Base-by-base conservation (phyloP, 2,113 vertebrate species). In the Arvicanthis niloticus region DNA sequence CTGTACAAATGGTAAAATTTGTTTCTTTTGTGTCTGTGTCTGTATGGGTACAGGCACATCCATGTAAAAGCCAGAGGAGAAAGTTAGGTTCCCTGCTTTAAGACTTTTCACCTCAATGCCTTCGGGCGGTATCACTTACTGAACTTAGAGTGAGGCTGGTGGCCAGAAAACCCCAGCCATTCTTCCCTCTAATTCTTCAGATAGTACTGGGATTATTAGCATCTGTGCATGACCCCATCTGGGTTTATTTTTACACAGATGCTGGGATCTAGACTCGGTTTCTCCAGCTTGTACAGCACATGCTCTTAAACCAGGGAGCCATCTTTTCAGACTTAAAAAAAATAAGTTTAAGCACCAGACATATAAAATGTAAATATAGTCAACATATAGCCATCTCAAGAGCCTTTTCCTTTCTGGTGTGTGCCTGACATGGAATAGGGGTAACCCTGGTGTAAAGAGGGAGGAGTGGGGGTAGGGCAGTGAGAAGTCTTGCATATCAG, bases 1-100 rank as follows among this genome's bases (percentile, higher is more conserved):
- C 4, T 60, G 12, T 51, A 88, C 31, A 70, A 42, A 96, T 34
- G 22, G 10, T 26, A 53, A 31, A 65, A 11, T 31, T 31, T 45
- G 45, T 65, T 45, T 31, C 4, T 0, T 11, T 1, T 21, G 7
- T 65, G 58, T 45, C 4, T 6, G 1, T n/a, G 26, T 65, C 7
- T 62, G 24, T 62, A 7, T 82, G 42, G 26, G n/a, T 76, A 45
- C 4, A 29, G 10, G 2, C 5, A 3, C 42, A 45, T 31, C 31
- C 60, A 67, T 42, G 26, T 34, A 67, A 48, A 37, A 40, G 5
- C 42, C 62, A 68, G 19, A 48, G 62, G 17, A 11, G 8, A 9
- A 86, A 45, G 17, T 34, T 29, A 5, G 31, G 60, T 24, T 19
- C 10, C 22, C 1, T 17, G 81, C 13, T 17, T 62, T 17, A 5